These are phyloP conservation scores for Drosophila helvetica DNA, from an alignment of 2,888 invertebrate species.

Conservation along the genomic window DNA sequence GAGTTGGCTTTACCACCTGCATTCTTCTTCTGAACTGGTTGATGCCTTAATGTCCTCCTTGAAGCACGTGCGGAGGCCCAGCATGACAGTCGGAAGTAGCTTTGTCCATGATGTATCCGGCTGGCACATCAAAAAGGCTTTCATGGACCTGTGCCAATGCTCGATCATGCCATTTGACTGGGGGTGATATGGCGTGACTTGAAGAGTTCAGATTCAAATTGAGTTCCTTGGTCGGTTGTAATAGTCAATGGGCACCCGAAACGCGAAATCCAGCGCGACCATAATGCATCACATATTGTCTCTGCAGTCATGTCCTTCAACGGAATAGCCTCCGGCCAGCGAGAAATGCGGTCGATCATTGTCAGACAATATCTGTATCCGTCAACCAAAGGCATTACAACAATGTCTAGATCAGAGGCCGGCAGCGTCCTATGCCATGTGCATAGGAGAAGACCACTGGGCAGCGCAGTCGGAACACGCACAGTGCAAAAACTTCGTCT, in stretches of 20 bases:
- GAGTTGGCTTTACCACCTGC: too few relatives aligned
- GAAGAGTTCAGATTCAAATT: constrained; percentile 7
- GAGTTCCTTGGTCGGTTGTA: constrained; percentile 14
- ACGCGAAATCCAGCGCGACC: constrained; percentile 4
- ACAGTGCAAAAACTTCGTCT: too few relatives aligned
- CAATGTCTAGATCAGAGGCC: constrained; percentile 26
- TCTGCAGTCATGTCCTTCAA: constrained; percentile 4
- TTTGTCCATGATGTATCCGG: neutral
- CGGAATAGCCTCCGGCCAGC: constrained; percentile 16
- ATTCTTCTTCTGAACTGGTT: constrained; percentile 16
- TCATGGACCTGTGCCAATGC: constrained; percentile 6
- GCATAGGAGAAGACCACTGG: too few relatives aligned
- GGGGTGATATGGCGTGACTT: constrained; percentile 11
- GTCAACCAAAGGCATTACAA: constrained; percentile 8
- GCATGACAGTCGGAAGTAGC: constrained; percentile 5
- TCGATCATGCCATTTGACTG: constrained; percentile 19
- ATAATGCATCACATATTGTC: neutral
- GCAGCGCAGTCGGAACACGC: too few relatives aligned
- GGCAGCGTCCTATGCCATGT: too few relatives aligned
- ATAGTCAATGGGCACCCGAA: constrained; percentile 18
- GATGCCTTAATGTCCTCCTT: constrained; percentile 71
- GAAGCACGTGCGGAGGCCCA: constrained; percentile 45
- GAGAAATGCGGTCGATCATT: constrained; percentile 4
- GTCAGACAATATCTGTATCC: constrained; percentile 1
- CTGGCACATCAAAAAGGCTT: constrained; percentile 3